phyloP scores from a whole-genome alignment of 2,888 invertebrate genomes.

The Augiades crinisus region DNA sequence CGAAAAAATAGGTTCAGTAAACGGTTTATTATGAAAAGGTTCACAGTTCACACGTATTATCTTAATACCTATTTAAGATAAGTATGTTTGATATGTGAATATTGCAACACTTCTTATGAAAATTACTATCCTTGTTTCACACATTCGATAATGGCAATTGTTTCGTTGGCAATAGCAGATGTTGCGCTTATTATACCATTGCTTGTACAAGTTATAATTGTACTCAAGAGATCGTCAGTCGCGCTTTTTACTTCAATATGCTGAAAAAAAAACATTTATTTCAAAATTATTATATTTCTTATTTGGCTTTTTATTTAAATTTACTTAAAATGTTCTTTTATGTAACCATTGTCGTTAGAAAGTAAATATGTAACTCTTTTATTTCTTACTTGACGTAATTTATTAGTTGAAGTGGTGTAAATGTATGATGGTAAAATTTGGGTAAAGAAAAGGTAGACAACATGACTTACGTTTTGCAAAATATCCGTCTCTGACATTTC shows the following conservation, averaged over 20 bases:
- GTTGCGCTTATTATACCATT: constrained; percentile 46
- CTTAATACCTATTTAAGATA: too few species aligned
- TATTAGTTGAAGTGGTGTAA: too few species aligned
- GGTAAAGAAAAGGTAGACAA: background rate
- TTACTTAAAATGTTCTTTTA: too few species aligned
- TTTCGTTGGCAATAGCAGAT: constrained; percentile 39
- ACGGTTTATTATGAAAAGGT: too few species aligned
- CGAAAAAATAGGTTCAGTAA: too few species aligned
- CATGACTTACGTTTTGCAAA: constrained; percentile 44
- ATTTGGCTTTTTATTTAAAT: too few species aligned
- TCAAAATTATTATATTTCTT: background rate
- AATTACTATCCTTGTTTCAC: constrained; percentile 35
- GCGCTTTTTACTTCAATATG: constrained; percentile 38
- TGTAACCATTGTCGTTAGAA: too few species aligned
- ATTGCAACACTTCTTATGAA: too few species aligned
- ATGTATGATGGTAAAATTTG: background rate
- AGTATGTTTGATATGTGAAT: too few species aligned
- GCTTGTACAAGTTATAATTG: constrained; percentile 42
- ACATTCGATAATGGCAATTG: constrained; percentile 42
- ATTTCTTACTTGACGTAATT: too few species aligned
- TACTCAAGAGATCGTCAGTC: constrained; percentile 42
- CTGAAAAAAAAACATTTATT: constrained; percentile 37
- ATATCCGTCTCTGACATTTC: constrained; percentile 39
- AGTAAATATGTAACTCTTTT: too few species aligned
- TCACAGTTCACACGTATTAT: too few species aligned